Base-by-base conservation (phyloP, 2,797 vertebrate species). In the Amphiprion clarkii region DNA sequence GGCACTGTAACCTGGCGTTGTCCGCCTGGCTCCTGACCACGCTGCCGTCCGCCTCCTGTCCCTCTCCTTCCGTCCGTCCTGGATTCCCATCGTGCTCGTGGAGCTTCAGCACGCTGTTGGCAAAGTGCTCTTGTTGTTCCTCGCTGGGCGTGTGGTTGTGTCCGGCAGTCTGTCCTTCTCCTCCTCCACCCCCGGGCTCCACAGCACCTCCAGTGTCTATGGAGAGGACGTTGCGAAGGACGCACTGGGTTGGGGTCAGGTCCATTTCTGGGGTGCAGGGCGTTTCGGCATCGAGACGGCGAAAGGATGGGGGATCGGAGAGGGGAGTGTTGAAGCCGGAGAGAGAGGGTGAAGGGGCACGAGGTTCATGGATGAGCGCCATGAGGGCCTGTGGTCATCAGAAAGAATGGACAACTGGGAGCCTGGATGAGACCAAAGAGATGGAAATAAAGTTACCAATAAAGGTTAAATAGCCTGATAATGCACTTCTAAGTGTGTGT, bases 181-280 rank as follows among this genome's bases (percentile, higher is more conserved):
- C 88, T 31, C 83, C 88, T 44, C 87, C 87, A 1, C 76, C 88
- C 14, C 88, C 83, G 0, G 88, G 81, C 44, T 94, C 94, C 0
- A 93, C 87, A 6, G 91, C 91, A 10, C 91, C 91, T 52, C 95
- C 95, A 0, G 95, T 96, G 65, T 96, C 92, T 8, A 97, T 95
- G 73, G 97, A 97, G 76, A 98, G 94, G 62, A 97, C 96, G 5
- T 97, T 97, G 51, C 97, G 95, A 42, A 98, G 92, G 42, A 98
- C 97, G 69, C 97, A 98, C 88, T 98, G 97, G 12, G 97, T 98
- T 3, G 97, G 97, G 2, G 97, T 98, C 76, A 98, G 94, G 88
- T 98, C 97, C 88, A 96, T 97, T 80, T 98, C 97, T 0, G 97
- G 97, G 61, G 97, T 98, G 92, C 97, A 97, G 56, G 96, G 96